A percentile compares a stretch with the other conserved stretches of the same genome.
These are phyloP conservation scores for Aplysina aerophoba DNA, from an alignment of 37 sponge, comb jelly and placozoan species.

Conservation along the genomic window DNA sequence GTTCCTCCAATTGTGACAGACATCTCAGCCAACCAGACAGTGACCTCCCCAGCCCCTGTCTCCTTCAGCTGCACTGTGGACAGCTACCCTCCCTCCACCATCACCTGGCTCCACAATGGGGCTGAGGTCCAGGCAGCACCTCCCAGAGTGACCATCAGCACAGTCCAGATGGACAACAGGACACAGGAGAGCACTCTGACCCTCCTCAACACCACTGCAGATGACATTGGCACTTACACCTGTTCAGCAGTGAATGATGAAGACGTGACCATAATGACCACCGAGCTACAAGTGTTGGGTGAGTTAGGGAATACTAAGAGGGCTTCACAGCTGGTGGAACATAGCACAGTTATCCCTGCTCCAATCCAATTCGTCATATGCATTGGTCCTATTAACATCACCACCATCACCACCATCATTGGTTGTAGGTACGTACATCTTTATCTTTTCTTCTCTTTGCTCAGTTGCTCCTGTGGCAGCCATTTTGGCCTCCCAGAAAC, in stretches of 20 bases:
- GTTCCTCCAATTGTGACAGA: background rate
- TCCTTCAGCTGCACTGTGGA: slow-evolving; percentile 47
- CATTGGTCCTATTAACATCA: too few species aligned
- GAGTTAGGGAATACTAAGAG: background rate
- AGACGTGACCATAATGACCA: background rate
- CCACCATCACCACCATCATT: too few species aligned
- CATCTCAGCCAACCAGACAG: slow-evolving; percentile 6
- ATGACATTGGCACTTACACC: slow-evolving; percentile 8
- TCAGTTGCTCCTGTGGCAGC: too few species aligned
- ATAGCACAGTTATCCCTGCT: too few species aligned
- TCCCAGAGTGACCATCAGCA: background rate
- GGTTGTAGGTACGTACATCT: too few species aligned
- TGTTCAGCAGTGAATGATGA: background rate
- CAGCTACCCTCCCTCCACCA: slow-evolving; percentile 46
- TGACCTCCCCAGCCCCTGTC: background rate
- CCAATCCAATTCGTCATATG: too few species aligned
- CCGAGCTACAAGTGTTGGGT: background rate
- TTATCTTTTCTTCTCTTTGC: too few species aligned
- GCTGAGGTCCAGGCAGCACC: background rate
- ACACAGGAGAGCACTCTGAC: slow-evolving; percentile 26
- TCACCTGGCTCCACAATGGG: slow-evolving; percentile 49
- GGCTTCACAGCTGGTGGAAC: too few species aligned
- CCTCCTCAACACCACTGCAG: background rate
- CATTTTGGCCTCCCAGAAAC: too few species aligned
- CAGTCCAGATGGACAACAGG: background rate